phyloP scores from a whole-genome alignment of 2,888 invertebrate species.

The Cephus pygmeus region DNA sequence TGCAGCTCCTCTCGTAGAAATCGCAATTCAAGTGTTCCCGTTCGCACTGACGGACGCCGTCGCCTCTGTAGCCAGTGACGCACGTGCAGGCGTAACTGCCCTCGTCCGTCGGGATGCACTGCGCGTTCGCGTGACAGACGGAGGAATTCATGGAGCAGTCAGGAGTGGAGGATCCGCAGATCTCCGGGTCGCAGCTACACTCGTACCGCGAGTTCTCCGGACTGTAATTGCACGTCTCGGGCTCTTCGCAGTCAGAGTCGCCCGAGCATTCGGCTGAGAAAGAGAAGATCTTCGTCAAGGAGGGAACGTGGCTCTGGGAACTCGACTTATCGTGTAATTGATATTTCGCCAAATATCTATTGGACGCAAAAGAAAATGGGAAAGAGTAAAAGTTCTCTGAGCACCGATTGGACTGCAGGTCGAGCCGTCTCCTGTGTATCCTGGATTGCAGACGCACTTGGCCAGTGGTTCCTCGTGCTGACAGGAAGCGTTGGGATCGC shows the following conservation, averaged over 20 bases:
- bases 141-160: constrained; percentile 61
- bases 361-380: background rate
- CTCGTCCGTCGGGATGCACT: constrained; percentile 60
- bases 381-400: constrained; percentile 22
- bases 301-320: background rate
- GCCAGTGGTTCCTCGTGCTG: constrained; percentile 74
- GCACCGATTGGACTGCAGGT: constrained; percentile 76
- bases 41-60: constrained; percentile 58
- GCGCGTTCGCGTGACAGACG: constrained; percentile 70
- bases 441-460: constrained; percentile 83
- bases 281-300: background rate
- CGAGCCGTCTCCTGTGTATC: constrained; percentile 86
- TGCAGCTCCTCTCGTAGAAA: constrained; percentile 82
- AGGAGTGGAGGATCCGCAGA: constrained; percentile 66
- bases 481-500: constrained; percentile 82
- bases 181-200: constrained; percentile 77
- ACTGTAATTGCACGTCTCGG: constrained; percentile 80
- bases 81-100: constrained; percentile 75
- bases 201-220: constrained; percentile 71
- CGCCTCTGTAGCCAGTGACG: constrained; percentile 69
- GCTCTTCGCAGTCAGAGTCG: constrained; percentile 75
- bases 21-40: constrained; percentile 73
- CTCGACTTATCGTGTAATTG: background rate
- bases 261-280: constrained; percentile 72
- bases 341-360: background rate